Conservation (phyloP, 2,113 vertebrate genomes). For the Bostrychus sinensis region DNA sequence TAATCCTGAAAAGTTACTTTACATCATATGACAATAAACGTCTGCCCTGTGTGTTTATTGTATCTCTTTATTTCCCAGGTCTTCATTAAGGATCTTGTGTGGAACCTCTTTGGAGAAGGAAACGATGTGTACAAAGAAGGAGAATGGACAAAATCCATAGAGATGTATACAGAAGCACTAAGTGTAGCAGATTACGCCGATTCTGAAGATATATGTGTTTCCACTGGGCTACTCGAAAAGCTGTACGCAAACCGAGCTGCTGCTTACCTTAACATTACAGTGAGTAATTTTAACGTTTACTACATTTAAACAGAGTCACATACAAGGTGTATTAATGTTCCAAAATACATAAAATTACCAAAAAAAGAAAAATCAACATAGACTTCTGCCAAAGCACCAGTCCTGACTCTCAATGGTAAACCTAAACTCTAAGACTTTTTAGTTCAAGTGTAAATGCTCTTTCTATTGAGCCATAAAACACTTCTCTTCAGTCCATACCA, state of each 20-base stretch:
- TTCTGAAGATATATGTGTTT: constrained; percentile 89
- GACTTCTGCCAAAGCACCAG: too few species aligned
- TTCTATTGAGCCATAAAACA: too few species aligned
- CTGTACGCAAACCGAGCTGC: constrained; percentile 93
- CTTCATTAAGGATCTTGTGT: constrained; percentile 91
- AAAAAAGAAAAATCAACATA: too few species aligned
- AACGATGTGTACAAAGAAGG: constrained; percentile 91
- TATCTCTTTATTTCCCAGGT: constrained; percentile 72
- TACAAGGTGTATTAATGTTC: background rate
- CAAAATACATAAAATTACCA: too few species aligned
- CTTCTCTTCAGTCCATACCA: too few species aligned
- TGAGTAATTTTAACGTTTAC: constrained; percentile 35
- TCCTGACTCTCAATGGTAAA: too few species aligned
- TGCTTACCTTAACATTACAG: constrained; percentile 87
- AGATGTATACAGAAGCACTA: constrained; percentile 92
- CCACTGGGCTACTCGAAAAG: constrained; percentile 86
- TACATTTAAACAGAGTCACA: background rate
- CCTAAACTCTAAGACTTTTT: too few species aligned
- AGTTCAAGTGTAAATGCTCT: too few species aligned
- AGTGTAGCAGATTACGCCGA: constrained; percentile 92
- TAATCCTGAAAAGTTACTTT: background rate
- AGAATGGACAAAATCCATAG: constrained; percentile 87
- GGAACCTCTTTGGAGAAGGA: constrained; percentile 93
- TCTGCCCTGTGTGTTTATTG: background rate
- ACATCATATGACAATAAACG: background rate